phyloP scores from a whole-genome alignment of 2,888 invertebrate genomes.

The Caenorhabditis becei region DNA sequence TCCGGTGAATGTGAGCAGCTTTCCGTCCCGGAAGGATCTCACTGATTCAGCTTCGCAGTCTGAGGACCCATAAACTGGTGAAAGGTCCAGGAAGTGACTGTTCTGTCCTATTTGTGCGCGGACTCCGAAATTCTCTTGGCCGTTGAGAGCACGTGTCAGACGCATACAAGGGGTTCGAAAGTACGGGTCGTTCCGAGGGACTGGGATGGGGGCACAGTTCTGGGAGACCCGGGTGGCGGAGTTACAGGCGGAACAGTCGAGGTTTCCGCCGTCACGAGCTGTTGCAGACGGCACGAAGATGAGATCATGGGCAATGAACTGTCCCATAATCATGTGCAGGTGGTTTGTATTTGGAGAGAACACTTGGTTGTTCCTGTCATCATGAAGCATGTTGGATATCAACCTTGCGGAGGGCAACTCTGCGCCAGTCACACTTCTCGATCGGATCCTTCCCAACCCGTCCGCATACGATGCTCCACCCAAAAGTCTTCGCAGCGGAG shows the following conservation, averaged over 20 bases:
- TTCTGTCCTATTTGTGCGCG: constrained; percentile 84
- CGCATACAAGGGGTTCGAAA: constrained; percentile 87
- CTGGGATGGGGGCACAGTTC: constrained; percentile 93
- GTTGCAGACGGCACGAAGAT: constrained; percentile 90
- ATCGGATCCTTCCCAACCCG: constrained; percentile 59
- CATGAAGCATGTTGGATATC: constrained; percentile 63
- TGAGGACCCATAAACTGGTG: constrained; percentile 92
- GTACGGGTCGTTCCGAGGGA: constrained; percentile 82
- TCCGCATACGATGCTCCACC: constrained; percentile 87
- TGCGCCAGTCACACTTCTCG: constrained; percentile 43
- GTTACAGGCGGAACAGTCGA: constrained; percentile 86
- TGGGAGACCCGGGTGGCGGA: constrained; percentile 89
- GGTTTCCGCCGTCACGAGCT: constrained; percentile 31
- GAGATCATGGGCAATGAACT: constrained; percentile 93
- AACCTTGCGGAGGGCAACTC: constrained; percentile 60
- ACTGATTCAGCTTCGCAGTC: constrained; percentile 88
- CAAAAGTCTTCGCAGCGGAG: constrained; percentile 89
- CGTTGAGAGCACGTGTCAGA: constrained; percentile 93
- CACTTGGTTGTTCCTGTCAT: constrained; percentile 44
- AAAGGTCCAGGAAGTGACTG: constrained; percentile 88
- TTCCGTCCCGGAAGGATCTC: constrained; percentile 85
- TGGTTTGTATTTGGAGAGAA: constrained; percentile 63
- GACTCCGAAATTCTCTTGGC: constrained; percentile 87
- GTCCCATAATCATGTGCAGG: constrained; percentile 91
- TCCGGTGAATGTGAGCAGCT: constrained; percentile 54